Base-by-base conservation (phyloP, 1,140 invertebrate species). In the Streblospio benedicti region DNA sequence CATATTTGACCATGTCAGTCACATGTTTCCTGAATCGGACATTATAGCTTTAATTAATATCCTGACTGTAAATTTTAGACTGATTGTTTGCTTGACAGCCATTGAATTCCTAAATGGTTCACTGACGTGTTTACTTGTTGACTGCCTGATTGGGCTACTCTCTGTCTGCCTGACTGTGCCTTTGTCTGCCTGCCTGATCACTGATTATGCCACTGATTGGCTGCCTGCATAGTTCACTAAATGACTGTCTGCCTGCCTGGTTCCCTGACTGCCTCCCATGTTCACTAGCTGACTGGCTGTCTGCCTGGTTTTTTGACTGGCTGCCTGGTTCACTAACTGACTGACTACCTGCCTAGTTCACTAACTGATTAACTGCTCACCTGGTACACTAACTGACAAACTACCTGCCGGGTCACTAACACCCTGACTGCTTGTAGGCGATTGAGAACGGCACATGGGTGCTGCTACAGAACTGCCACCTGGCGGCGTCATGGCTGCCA, bases 271-370 rank as follows among this genome's bases (percentile, higher is more conserved):
- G 3, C 3, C 31, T 16, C 23, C n/a, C n/a, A 28, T 20, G 16
- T 3, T 51, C 49, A 27, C 18, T 12, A n/a, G 20, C 16, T n/a
- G 12, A 14, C 9, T 44, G 18, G 32, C 38, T 30, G 16, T 14
- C 62, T 58, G 16, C 59, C 76, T 69, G 76, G 74, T 18, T 60
- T 74, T 5, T 65, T 72, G 45, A 58, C 59, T 44, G 76, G 76
- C 1, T 73, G 71, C 1, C 78, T 76, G 77, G 72, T 78, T 14
- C 71, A 78, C 0, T 62, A 78, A 55, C 77, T 78, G 67, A 79
- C 78, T 63, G 78, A 76, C 64, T 76, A 79, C 57, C 64, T 79
- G 20, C 76, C 77, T n/a, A n/a, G n/a, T n/a, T n/a, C n/a, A n/a
- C n/a, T n/a, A n/a, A n/a, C n/a, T n/a, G n/a, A 14, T 25, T 49